These are phyloP conservation scores for Sinocyclocheilus anshuiensis DNA, from an alignment of 2,113 vertebrate genomes.

Conservation along the genomic window DNA sequence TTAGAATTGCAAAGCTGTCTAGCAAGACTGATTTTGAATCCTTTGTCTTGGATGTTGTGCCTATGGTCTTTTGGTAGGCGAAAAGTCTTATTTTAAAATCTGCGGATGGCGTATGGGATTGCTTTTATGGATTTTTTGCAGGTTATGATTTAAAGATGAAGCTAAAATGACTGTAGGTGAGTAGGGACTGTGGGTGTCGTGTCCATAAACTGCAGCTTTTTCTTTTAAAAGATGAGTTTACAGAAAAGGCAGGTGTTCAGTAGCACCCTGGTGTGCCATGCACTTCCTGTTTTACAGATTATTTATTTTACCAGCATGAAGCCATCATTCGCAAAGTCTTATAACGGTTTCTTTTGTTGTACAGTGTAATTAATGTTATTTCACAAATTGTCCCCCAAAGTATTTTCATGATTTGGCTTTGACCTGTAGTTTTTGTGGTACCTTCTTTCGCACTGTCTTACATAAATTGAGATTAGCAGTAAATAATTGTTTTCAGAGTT, in stretches of 20 bases:
- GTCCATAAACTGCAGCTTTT: not conserved
- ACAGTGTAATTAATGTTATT: not conserved
- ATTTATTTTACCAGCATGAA: slow-evolving; percentile 11
- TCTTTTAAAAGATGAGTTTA: not conserved
- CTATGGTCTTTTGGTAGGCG: not conserved
- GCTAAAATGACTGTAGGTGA: not conserved
- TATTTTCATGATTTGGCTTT: not conserved
- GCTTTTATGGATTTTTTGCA: not conserved
- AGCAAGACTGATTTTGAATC: not conserved
- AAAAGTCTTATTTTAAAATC: not conserved
- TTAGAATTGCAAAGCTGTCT: not conserved
- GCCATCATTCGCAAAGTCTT: not conserved
- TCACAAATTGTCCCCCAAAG: not conserved
- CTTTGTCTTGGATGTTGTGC: not conserved
- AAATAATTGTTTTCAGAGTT: not conserved
- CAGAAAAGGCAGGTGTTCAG: not conserved
- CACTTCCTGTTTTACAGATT: not conserved
- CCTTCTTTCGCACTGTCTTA: not conserved
- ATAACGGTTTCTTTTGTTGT: not conserved
- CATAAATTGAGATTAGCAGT: not conserved
- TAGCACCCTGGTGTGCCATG: not conserved
- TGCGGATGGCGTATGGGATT: not conserved
- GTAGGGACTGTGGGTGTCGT: not conserved
- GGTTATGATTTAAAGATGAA: not conserved
- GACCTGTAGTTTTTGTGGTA: not conserved